phyloP scores from a whole-genome alignment of 2,797 vertebrate species.

The Alauda arvensis region DNA sequence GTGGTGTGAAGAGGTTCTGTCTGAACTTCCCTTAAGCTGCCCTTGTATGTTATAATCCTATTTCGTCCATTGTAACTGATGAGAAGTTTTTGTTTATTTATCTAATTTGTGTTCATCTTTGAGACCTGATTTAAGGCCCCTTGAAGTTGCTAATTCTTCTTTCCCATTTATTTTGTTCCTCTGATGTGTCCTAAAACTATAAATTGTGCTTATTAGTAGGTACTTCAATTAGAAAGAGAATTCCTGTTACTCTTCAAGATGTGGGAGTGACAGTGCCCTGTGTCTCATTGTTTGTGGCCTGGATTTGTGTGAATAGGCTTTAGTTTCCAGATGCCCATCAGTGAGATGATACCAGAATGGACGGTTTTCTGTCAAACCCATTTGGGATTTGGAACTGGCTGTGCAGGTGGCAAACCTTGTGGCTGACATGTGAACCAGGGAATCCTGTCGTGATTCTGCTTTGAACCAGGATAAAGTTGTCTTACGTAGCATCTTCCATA shows the following conservation, averaged over 20 bases:
- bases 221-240: not conserved
- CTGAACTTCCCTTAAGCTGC: conserved; percentile 12
- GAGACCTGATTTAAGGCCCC: not conserved
- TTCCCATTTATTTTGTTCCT: not conserved
- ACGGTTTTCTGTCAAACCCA: not conserved
- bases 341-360: not conserved
- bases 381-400: not conserved
- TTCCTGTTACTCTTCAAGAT: not conserved
- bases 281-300: not conserved
- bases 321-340: not conserved
- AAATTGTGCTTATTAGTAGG: not conserved
- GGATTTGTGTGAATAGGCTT: not conserved
- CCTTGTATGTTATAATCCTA: conserved; percentile 4
- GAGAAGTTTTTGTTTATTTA: not conserved
- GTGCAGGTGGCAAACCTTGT: not conserved
- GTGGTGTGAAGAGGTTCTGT: not conserved
- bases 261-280: not conserved
- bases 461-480: not conserved
- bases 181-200: not conserved
- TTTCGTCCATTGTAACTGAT: not conserved
- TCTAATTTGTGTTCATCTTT: not conserved
- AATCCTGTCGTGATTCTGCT: not conserved
- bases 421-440: not conserved
- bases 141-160: not conserved
- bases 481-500: not conserved